Evolutionary conservation across 2,113 vertebrate species (phyloP), one percentile per base, ranked within the genome.

Genomic region (Dipodomys spectabilis): DNA sequence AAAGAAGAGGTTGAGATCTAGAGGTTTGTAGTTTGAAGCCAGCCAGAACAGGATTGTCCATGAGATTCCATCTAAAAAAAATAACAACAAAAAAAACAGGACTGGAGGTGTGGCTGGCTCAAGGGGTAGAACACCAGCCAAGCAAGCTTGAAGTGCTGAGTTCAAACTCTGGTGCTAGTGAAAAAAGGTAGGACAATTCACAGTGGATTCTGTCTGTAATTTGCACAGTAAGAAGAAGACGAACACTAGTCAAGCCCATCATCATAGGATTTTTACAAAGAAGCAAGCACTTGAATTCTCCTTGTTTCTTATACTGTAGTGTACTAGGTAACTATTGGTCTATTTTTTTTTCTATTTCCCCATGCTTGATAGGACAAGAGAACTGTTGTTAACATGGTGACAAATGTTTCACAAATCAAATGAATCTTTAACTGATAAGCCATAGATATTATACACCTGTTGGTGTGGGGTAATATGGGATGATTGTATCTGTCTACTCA

Each of bases 331-430:
- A 67, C 53, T 64, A 92, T 60, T 69, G 67, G 9, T 75, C 88
- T 19, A 72, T 30, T 22, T 32, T 0, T 72, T 95, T 88, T 88
- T 77, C 4, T 39, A 69, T 88, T 78, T 90, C 49, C 22, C 20
- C 25, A 4, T 53, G 20, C 49, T 49, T 71, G 83, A 60, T 88
- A 88, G 53, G 2, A 82, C 39, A 88, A 15, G 60, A 72, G 72
- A 67, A 81, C 25, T 67, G 32, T 80, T 89, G 39, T 92, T 30
- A 81, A 75, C 80, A 64, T 85, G 88, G 88, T 64, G 87, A 86
- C 32, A 67, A 71, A 28, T 11, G 20, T 91, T 88, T 95, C 82
- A 62, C 62, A 86, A 95, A 95, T 86, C 22, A 79, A 74, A 30
- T 68, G 64, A 72, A 64, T n/a, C 72, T 71, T 92, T 65, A 64